phyloP scores from a whole-genome alignment of 1,140 invertebrate species.

The Macrocentrus cingulum region DNA sequence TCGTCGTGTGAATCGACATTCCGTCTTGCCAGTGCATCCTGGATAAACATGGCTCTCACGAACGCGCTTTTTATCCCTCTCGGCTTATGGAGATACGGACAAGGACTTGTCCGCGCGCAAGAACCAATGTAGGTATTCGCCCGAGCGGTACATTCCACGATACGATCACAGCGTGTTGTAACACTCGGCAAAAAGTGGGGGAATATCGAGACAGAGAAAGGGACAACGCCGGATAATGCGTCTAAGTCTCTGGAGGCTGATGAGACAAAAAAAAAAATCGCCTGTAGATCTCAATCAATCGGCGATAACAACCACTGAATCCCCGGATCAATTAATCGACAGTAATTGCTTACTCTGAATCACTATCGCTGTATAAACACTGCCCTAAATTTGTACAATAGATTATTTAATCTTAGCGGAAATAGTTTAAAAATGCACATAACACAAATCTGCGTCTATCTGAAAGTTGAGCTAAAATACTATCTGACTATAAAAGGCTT shows the following conservation, averaged over 20 bases:
- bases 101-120: constrained; percentile 14
- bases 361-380: too few relatives aligned
- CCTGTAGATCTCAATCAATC: constrained; percentile 26
- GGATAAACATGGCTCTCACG: constrained; percentile 2
- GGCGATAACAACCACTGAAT: constrained; percentile 23
- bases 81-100: constrained; percentile 29
- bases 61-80: constrained; percentile 2
- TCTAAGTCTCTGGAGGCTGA: background rate
- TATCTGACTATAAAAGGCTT: too few relatives aligned
- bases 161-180: constrained; percentile 20
- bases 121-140: constrained; percentile 26
- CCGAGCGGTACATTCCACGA: constrained; percentile 22
- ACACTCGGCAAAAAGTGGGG: background rate
- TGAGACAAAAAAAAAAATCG: constrained; percentile 2
- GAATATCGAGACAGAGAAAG: background rate
- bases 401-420: too few relatives aligned
- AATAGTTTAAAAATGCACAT: too few relatives aligned
- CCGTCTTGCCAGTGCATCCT: background rate
- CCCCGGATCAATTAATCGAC: constrained; percentile 23
- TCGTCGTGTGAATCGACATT: constrained; percentile 26
- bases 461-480: too few relatives aligned
- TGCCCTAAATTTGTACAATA: too few relatives aligned
- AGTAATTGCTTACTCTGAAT: too few relatives aligned
- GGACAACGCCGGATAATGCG: constrained; percentile 1
- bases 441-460: too few relatives aligned